phyloP scores from a whole-genome alignment of 2,797 vertebrate genomes.

The Leptoclinus maculatus region DNA sequence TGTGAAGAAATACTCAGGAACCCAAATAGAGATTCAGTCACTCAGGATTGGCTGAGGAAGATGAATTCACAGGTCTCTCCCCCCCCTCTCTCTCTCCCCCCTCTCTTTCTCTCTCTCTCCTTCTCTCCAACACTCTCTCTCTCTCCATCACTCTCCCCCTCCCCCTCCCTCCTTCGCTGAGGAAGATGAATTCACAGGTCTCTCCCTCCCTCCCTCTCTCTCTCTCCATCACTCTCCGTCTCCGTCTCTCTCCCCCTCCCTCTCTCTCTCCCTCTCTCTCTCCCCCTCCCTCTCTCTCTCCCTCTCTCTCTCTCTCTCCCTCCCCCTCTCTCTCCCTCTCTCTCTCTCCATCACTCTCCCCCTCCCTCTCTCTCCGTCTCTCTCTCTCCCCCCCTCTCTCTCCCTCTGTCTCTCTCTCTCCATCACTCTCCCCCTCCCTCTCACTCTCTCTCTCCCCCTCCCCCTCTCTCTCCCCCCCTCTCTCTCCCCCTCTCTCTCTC shows the following conservation, averaged over 20 bases:
- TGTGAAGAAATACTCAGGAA: neutral
- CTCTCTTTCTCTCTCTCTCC: neutral
- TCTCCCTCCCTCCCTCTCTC: neutral
- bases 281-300: neutral
- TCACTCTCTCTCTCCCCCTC: neutral
- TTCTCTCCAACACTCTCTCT: neutral
- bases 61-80: slow-evolving; percentile 43
- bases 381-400: neutral
- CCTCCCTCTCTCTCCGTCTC: neutral
- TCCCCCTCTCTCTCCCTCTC: neutral
- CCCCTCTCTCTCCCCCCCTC: neutral
- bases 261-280: neutral
- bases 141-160: neutral
- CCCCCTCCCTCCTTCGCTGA: neutral
- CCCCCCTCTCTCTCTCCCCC: neutral
- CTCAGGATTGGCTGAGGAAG: slow-evolving; percentile 40
- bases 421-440: neutral
- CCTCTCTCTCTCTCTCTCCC: neutral
- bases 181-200: no score
- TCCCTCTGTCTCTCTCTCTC: neutral
- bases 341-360: neutral
- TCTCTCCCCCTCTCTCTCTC: neutral
- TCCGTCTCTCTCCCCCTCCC: neutral
- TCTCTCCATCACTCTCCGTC: neutral
- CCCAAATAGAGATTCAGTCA: slow-evolving; percentile 1